Evolutionary conservation across 2,888 invertebrate species (phyloP).

Genomic region (Gerris lacustris): DNA sequence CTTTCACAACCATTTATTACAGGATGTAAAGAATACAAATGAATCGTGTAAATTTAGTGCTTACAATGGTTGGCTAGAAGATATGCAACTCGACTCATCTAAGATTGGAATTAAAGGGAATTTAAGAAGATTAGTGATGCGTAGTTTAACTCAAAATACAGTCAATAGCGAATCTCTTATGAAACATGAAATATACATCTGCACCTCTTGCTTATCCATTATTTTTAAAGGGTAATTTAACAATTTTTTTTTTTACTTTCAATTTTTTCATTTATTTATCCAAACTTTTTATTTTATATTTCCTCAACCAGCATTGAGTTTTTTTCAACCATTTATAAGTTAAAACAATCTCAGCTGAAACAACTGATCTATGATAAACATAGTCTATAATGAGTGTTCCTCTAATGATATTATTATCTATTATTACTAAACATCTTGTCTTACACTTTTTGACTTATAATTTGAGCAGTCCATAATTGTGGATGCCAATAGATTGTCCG

Average conservation of each 20-base stretch:
- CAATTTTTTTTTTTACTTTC: background rate
- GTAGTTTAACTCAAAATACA: background rate
- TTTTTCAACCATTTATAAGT: too few species aligned
- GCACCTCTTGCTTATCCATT: slow-evolving; percentile 20
- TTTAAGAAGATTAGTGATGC: slow-evolving; percentile 22
- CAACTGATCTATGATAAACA: too few species aligned
- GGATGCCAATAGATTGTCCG: too few species aligned
- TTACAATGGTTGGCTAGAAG: slow-evolving; percentile 22
- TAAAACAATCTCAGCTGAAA: too few species aligned
- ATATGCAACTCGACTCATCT: slow-evolving; percentile 10
- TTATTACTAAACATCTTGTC: too few species aligned
- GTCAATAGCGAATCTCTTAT: background rate
- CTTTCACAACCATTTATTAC: background rate
- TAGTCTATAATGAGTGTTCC: too few species aligned
- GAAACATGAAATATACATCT: slow-evolving; percentile 22
- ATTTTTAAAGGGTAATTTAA: slow-evolving; percentile 18
- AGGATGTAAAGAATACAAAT: background rate
- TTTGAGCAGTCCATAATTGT: too few species aligned
- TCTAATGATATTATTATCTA: too few species aligned
- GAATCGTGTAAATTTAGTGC: slow-evolving; percentile 5
- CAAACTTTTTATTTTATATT: background rate
- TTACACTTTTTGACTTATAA: too few species aligned
- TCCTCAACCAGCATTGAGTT: too few species aligned
- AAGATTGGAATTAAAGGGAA: slow-evolving; percentile 16
- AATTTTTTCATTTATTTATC: background rate